Evolutionary conservation across 2,888 invertebrate genomes (phyloP).

Genomic region (Trisateles emortualis): DNA sequence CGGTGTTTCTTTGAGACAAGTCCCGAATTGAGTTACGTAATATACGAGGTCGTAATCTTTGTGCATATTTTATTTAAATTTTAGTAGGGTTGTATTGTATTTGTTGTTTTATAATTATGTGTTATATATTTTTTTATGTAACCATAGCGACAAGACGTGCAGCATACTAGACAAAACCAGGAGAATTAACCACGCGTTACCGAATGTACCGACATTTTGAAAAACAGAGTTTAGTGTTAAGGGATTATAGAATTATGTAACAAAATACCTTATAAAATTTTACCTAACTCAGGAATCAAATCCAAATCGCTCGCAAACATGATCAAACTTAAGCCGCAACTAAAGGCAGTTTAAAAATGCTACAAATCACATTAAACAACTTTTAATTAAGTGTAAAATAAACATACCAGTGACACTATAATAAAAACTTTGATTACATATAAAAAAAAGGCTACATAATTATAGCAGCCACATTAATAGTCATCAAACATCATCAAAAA

Average conservation of each 20-base stretch:
- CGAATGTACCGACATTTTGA: too few species aligned
- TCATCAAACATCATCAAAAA: not conserved
- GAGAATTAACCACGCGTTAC: too few species aligned
- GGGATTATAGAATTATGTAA: too few species aligned
- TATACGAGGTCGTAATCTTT: not conserved
- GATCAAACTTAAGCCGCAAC: too few species aligned
- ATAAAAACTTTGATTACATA: conserved; percentile 12
- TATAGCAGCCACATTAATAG: not conserved
- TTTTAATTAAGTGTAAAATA: conserved; percentile 8
- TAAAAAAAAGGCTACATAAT: conserved; percentile 1
- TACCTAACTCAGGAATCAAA: too few species aligned
- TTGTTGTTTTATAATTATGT: not conserved
- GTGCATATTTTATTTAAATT: not conserved
- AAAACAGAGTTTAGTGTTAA: too few species aligned
- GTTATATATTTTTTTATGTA: too few species aligned
- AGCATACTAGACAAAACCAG: too few species aligned
- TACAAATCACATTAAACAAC: conserved; percentile 6
- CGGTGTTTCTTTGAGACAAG: conserved; percentile 26
- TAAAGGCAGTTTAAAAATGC: not conserved
- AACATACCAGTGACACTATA: conserved; percentile 16
- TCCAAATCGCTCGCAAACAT: too few species aligned
- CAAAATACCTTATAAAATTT: too few species aligned
- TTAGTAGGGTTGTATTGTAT: not conserved
- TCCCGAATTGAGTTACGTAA: conserved; percentile 16
- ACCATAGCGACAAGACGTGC: too few species aligned